Evolutionary conservation across 2,797 vertebrate species (phyloP), one percentile per base, ranked within the genome.

Genomic region (Poecile montanus): DNA sequence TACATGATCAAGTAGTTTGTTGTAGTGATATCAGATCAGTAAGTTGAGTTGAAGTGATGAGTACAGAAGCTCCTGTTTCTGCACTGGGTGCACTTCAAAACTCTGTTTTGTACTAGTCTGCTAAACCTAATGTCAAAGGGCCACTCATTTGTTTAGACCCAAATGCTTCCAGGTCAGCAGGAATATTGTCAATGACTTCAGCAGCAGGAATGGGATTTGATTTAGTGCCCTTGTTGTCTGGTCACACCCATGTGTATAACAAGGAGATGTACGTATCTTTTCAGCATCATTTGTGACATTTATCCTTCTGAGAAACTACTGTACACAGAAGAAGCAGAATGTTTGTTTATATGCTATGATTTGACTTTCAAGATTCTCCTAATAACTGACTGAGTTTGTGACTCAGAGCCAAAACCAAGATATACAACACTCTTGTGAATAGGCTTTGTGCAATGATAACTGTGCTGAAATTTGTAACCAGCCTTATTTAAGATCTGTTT

Each of bases 391-490:
- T 19, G 36, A 81, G 23, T 72, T 84, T 90, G 40, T 90, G 62
- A 74, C 71, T 87, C 47, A 61, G 56, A 87, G 91, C 53, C 90
- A 95, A 87, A 95, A 22, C 71, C 71, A 82, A 95, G 80, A 94
- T 27, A 60, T 40, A 87, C 45, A 85, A 84, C 63, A 85, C 71
- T 62, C 66, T 60, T 74, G 67, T 57, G 80, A 81, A 89, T 67
- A 73, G 83, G 50, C 40, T 90, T 84, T 84, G 56, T 91, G 77
- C 83, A 85, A 53, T 48, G 53, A 63, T 27, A 89, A 34, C 63
- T 66, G 20, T 51, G 80, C 47, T 89, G 84, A 91, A 92, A 91
- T 85, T 79, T 89, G 63, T 61, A 94, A 91, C 40, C 32, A 77
- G 50, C 7, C 27, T 94, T 87, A 62, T 74, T 95, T 85, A 86